phyloP scores from a whole-genome alignment of 2,888 invertebrate species.

The Pegoplata infirma region DNA sequence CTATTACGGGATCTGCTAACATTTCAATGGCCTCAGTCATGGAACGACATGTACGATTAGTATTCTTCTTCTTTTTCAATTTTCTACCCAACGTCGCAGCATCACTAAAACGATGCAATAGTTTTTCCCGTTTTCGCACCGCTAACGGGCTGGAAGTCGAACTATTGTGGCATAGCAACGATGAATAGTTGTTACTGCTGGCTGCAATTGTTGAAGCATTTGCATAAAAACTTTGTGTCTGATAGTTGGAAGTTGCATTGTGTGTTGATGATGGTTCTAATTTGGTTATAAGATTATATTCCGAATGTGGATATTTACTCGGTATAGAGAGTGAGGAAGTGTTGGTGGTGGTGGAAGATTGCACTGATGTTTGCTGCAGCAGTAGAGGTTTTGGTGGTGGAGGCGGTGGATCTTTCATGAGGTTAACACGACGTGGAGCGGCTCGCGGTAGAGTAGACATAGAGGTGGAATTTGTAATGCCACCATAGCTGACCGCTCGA shows the following conservation, averaged over 20 bases:
- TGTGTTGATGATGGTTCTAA: conserved; percentile 73
- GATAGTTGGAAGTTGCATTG: conserved; percentile 72
- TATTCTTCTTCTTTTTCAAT: conserved; percentile 77
- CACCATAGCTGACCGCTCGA: conserved; percentile 76
- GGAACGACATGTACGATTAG: conserved; percentile 76
- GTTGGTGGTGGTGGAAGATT: conserved; percentile 65
- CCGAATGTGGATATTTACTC: conserved; percentile 76
- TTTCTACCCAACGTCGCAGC: conserved; percentile 78
- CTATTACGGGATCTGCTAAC: conserved; percentile 78
- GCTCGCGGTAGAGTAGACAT: conserved; percentile 74
- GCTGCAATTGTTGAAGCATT: conserved; percentile 71
- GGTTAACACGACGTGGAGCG: conserved; percentile 75
- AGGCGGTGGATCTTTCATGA: conserved; percentile 76
- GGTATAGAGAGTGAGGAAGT: conserved; percentile 69
- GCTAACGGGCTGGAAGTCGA: conserved; percentile 75
- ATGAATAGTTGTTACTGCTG: conserved; percentile 69
- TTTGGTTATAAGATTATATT: conserved; percentile 76
- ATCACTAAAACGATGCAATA: conserved; percentile 77
- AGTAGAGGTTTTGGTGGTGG: conserved; percentile 74
- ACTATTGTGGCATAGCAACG: conserved; percentile 74
- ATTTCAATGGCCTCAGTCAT: conserved; percentile 78
- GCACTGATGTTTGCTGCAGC: conserved; percentile 70
- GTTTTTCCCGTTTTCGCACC: conserved; percentile 76
- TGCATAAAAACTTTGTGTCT: conserved; percentile 75
- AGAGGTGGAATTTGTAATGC: conserved; percentile 66